These are phyloP conservation scores for Hipparchia semele DNA, from an alignment of 2,888 invertebrate genomes.

Conservation along the genomic window DNA sequence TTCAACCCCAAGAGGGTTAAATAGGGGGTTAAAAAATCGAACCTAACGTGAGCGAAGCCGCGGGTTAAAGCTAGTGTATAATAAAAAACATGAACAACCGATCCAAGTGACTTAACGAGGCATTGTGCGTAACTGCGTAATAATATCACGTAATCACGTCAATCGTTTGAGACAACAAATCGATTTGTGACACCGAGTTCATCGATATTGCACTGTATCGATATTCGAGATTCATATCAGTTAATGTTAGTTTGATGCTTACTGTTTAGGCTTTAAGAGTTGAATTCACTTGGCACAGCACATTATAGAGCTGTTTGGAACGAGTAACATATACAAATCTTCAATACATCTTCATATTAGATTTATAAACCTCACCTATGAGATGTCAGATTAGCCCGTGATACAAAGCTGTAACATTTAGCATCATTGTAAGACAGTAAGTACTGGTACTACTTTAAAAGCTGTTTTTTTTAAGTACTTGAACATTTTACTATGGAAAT, in stretches of 20 bases:
- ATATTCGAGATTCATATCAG: background rate
- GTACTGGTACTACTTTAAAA: background rate
- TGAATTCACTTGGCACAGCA: background rate
- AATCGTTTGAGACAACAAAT: conserved; percentile 35
- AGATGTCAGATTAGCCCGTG: background rate
- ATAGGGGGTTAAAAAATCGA: too few species aligned
- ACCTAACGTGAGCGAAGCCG: too few species aligned
- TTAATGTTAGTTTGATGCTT: background rate
- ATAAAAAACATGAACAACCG: conserved; percentile 27
- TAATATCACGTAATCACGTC: conserved; percentile 34
- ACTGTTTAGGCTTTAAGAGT: background rate
- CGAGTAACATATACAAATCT: background rate
- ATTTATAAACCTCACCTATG: background rate
- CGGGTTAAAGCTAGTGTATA: too few species aligned
- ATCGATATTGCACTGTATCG: conserved; percentile 16
- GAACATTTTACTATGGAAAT: background rate
- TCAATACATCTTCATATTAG: background rate
- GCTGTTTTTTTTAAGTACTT: background rate
- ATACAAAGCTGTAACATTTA: background rate
- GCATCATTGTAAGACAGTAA: background rate
- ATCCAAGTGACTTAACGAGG: conserved; percentile 27
- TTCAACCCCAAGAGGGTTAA: too few species aligned
- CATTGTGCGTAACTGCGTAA: conserved; percentile 16
- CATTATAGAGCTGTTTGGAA: background rate
- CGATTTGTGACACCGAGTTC: conserved; percentile 21